phyloP scores from a whole-genome alignment of 2,113 vertebrate genomes.

The Spermophilus dauricus region DNA sequence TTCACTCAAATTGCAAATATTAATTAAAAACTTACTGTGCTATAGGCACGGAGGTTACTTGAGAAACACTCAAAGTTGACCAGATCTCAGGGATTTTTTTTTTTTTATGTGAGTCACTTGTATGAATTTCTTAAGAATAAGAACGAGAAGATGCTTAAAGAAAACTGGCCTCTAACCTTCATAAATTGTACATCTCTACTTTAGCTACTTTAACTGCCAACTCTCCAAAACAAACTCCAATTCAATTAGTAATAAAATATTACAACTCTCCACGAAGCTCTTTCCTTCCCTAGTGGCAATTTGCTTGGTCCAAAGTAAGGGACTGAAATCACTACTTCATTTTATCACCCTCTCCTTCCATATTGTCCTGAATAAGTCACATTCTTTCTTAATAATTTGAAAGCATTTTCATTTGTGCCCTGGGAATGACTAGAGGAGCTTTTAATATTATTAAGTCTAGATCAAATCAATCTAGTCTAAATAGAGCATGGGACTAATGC shows the following conservation, averaged over 20 bases:
- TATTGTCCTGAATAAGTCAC: constrained; percentile 67
- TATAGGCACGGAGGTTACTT: not conserved
- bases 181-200: constrained; percentile 50
- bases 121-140: constrained; percentile 37
- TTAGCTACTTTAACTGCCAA: constrained; percentile 63
- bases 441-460: constrained; percentile 85
- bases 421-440: constrained; percentile 77
- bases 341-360: constrained; percentile 74
- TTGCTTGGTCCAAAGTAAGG: constrained; percentile 57
- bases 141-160: constrained; percentile 52
- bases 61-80: constrained; percentile 22
- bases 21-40: not conserved
- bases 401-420: constrained; percentile 80
- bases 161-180: constrained; percentile 39
- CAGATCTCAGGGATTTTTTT: constrained; percentile 6
- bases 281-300: not conserved
- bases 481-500: constrained; percentile 38
- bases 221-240: constrained; percentile 66
- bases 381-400: constrained; percentile 81
- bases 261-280: not conserved
- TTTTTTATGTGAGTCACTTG: constrained; percentile 26
- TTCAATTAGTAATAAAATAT: constrained; percentile 65
- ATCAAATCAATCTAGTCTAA: constrained; percentile 82
- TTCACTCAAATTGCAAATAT: not conserved
- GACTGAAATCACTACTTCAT: constrained; percentile 44